Conservation (phyloP, 2,888 invertebrate species). For the Lasioglossum pauxillum region DNA sequence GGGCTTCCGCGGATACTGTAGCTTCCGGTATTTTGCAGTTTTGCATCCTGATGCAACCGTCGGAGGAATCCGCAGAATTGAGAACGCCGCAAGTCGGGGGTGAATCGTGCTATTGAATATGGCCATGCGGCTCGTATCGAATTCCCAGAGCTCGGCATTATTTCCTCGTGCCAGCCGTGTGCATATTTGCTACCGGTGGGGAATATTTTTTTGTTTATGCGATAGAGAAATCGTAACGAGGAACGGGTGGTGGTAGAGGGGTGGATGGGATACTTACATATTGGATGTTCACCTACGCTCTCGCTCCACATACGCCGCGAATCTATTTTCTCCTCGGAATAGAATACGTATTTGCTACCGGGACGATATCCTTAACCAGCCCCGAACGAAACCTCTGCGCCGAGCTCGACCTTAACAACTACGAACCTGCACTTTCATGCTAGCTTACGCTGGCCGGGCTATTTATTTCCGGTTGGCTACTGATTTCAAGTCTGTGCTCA, state of each 20-base stretch:
- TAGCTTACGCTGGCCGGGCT: not conserved
- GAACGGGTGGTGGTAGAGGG: not conserved
- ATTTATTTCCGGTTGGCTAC: not conserved
- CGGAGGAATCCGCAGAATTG: slow-evolving; percentile 65
- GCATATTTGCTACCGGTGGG: slow-evolving; percentile 58
- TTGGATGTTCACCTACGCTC: slow-evolving; percentile 40
- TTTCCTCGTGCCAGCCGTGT: slow-evolving; percentile 57
- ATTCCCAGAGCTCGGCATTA: slow-evolving; percentile 65
- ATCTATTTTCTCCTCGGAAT: slow-evolving; percentile 40
- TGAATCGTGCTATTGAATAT: slow-evolving; percentile 67
- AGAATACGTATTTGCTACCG: slow-evolving; percentile 20
- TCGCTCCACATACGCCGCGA: slow-evolving; percentile 49
- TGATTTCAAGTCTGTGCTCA: not conserved
- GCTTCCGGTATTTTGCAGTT: slow-evolving; percentile 71
- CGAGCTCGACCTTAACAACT: not conserved
- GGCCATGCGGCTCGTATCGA: slow-evolving; percentile 64
- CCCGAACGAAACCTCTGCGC: not conserved
- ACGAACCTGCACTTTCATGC: not conserved
- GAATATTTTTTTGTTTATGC: slow-evolving; percentile 59
- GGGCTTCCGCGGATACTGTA: slow-evolving; percentile 39
- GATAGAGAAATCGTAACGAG: slow-evolving; percentile 58
- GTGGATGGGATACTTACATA: slow-evolving; percentile 50
- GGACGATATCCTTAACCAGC: slow-evolving; percentile 9
- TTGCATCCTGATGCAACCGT: slow-evolving; percentile 62
- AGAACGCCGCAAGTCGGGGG: slow-evolving; percentile 53